phyloP scores from a whole-genome alignment of 2,888 invertebrate species.

The Neria commutata region DNA sequence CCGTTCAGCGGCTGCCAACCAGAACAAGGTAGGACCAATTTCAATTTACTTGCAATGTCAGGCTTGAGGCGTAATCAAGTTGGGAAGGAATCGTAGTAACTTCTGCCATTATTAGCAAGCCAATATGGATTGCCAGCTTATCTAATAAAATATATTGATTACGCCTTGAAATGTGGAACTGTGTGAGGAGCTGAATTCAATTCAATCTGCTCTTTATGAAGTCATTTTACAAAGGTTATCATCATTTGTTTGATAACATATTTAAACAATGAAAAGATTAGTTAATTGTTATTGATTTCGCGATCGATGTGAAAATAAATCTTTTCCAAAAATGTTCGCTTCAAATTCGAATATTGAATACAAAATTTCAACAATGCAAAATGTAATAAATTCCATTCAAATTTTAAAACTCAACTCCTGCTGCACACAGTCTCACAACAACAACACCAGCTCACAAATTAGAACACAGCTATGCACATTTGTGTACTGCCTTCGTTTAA shows the following conservation, averaged over 20 bases:
- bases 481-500: no score
- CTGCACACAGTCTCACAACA: constrained; percentile 39
- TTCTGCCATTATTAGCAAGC: neutral
- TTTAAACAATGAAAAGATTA: no score
- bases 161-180: constrained; percentile 14
- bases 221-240: no score
- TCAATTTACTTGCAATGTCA: constrained; percentile 13
- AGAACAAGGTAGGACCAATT: constrained; percentile 57
- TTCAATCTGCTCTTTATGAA: neutral
- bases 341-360: no score
- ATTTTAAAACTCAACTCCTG: no score
- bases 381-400: no score
- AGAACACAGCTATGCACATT: constrained; percentile 31
- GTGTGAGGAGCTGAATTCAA: neutral
- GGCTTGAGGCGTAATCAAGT: constrained; percentile 31
- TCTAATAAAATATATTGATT: constrained; percentile 12
- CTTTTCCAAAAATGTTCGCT: no score
- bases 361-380: no score
- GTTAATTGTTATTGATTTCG: neutral
- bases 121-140: constrained; percentile 12
- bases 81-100: neutral
- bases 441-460: constrained; percentile 39
- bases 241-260: no score
- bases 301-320: no score
- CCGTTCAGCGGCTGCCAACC: constrained; percentile 71